Percentiles rank a stretch among this genome's conserved stretches.
These are phyloP conservation scores for Mirounga angustirostris DNA, from an alignment of 2,113 vertebrate species.

Conservation along the genomic window DNA sequence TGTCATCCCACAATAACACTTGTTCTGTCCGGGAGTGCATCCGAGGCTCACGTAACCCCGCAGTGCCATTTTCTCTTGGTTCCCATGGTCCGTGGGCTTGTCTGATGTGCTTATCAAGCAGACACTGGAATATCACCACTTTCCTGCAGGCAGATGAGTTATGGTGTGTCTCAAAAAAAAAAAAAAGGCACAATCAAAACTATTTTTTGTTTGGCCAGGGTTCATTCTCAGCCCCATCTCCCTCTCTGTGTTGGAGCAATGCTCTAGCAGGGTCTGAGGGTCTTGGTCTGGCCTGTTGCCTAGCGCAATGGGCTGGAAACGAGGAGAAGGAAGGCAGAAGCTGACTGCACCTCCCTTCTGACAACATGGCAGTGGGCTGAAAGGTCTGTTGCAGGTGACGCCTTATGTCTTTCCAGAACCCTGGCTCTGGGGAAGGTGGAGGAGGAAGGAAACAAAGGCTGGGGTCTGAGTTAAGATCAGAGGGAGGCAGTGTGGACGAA, in stretches of 20 bases:
- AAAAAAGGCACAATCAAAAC: conserved; percentile 51
- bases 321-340: not conserved
- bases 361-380: too few species aligned
- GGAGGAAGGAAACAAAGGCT: not conserved
- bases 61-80: conserved; percentile 59
- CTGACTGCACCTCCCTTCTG: not conserved
- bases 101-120: conserved; percentile 73
- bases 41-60: conserved; percentile 52
- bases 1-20: conserved; percentile 74
- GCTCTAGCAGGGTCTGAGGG: not conserved
- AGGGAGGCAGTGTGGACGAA: not conserved
- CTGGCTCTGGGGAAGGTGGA: not conserved
- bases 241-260: not conserved
- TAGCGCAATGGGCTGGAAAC: not conserved
- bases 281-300: not conserved
- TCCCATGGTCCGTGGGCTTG: conserved; percentile 76
- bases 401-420: not conserved
- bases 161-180: conserved; percentile 57
- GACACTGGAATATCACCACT: conserved; percentile 49
- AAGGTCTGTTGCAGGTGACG: not conserved
- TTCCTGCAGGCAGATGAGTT: conserved; percentile 58
- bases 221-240: not conserved
- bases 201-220: conserved; percentile 65
- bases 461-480: not conserved
- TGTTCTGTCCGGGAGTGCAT: conserved; percentile 49